A percentile compares a stretch with the other conserved stretches of the same genome.
phyloP scores from a whole-genome alignment of 2,888 invertebrate species.

The Diplazon laetatorius region DNA sequence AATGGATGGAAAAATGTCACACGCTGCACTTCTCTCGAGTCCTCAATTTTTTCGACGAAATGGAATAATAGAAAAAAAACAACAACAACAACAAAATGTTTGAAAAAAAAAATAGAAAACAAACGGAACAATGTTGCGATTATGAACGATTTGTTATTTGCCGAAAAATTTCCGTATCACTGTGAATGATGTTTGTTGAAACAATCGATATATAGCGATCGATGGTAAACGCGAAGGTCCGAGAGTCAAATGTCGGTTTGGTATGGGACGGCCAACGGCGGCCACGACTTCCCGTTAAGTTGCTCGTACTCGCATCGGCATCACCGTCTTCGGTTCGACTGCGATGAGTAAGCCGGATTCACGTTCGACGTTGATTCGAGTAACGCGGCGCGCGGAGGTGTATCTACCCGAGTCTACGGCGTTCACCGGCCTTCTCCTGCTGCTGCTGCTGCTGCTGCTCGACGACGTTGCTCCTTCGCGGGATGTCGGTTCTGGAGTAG shows the following conservation, averaged over 20 bases:
- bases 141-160: not conserved
- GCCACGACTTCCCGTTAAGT: conserved; percentile 62
- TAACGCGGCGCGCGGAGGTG: conserved; percentile 42
- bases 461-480: conserved; percentile 23
- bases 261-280: conserved; percentile 16
- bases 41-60: not conserved
- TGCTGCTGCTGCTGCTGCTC: conserved; percentile 21
- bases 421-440: conserved; percentile 41
- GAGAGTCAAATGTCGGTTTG: not conserved
- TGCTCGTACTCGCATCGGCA: conserved; percentile 69
- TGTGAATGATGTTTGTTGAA: too few species aligned
- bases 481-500: conserved; percentile 52
- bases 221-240: not conserved
- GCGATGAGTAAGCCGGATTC: conserved; percentile 65
- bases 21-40: not conserved
- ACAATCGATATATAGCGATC: not conserved
- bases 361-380: conserved; percentile 55
- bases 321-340: conserved; percentile 73
- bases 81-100: too few species aligned
- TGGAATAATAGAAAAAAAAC: too few species aligned
- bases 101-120: not conserved
- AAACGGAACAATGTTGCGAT: not conserved
- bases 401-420: conserved; percentile 41
- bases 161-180: not conserved
- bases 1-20: conserved; percentile 11